These are phyloP conservation scores for Channallabes apus DNA, from an alignment of 2,797 vertebrate genomes.

Conservation along the genomic window DNA sequence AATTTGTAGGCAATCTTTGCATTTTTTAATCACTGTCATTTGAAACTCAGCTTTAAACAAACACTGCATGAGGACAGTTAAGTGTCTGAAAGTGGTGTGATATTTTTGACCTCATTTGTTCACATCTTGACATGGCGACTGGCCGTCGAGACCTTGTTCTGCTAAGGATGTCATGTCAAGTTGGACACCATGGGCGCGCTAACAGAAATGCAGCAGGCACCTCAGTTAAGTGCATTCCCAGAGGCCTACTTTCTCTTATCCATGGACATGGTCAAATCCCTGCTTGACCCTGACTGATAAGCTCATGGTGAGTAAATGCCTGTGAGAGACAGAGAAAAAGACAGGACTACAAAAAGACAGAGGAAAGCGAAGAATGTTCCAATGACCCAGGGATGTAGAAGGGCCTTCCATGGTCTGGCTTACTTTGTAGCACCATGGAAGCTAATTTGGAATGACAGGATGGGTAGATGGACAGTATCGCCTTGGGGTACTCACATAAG, in stretches of 20 bases:
- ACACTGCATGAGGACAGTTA: background rate
- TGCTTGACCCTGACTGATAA: constrained; percentile 78
- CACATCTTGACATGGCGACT: constrained; percentile 38
- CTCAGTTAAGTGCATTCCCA: constrained; percentile 78
- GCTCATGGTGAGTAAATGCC: constrained; percentile 69
- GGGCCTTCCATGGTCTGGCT: constrained; percentile 64
- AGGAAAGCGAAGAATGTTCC: constrained; percentile 34
- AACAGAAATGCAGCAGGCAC: constrained; percentile 71
- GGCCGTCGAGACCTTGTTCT: constrained; percentile 41
- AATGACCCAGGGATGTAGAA: constrained; percentile 52
- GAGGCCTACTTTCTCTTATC: constrained; percentile 59
- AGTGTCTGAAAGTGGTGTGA: constrained; percentile 7
- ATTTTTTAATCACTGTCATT: background rate
- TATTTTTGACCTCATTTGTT: constrained; percentile 42
- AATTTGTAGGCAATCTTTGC: background rate
- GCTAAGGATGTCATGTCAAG: constrained; percentile 59
- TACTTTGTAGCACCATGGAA: constrained; percentile 57
- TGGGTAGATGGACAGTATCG: constrained; percentile 42
- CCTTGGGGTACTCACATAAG: constrained; percentile 59
- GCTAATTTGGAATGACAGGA: constrained; percentile 71
- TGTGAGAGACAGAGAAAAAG: constrained; percentile 52
- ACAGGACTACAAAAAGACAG: constrained; percentile 28
- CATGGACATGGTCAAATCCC: constrained; percentile 66
- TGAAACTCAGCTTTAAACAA: constrained; percentile 8
- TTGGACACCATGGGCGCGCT: constrained; percentile 64